Evolutionary conservation across 1,140 invertebrate genomes (phyloP).

Genomic region (Drosophila persimilis): DNA sequence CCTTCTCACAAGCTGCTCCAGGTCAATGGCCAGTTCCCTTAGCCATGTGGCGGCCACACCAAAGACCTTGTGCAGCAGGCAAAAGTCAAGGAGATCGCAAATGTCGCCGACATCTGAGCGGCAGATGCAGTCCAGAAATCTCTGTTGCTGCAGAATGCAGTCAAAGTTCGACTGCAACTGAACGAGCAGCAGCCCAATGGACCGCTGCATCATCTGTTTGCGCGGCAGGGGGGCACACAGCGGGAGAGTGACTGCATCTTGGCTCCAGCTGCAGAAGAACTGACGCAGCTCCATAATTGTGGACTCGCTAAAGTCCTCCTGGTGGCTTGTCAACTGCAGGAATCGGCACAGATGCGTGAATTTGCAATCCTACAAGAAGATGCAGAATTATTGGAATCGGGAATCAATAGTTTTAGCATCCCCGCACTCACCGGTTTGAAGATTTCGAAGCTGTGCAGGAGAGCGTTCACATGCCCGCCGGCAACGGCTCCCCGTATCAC

Average conservation of each 20-base stretch:
- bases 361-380: constrained; percentile 45
- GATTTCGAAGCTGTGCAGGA: constrained; percentile 85
- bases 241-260: constrained; percentile 61
- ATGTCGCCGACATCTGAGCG: constrained; percentile 76
- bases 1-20: constrained; percentile 55
- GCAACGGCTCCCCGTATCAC: constrained; percentile 82
- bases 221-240: constrained; percentile 44
- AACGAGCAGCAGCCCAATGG: constrained; percentile 54
- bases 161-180: constrained; percentile 73
- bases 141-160: constrained; percentile 64
- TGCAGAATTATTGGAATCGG: background rate
- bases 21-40: constrained; percentile 43
- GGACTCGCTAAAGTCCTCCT: constrained; percentile 63
- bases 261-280: constrained; percentile 73
- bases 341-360: constrained; percentile 68
- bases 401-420: background rate
- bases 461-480: constrained; percentile 81
- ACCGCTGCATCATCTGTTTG: constrained; percentile 67
- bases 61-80: constrained; percentile 66
- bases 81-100: constrained; percentile 74
- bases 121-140: constrained; percentile 72
- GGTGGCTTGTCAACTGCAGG: constrained; percentile 58
- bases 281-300: constrained; percentile 67
- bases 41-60: constrained; percentile 61
- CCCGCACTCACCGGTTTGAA: constrained; percentile 83